Conservation (phyloP, 2,888 invertebrate genomes). For the Luperina nickerlii region DNA sequence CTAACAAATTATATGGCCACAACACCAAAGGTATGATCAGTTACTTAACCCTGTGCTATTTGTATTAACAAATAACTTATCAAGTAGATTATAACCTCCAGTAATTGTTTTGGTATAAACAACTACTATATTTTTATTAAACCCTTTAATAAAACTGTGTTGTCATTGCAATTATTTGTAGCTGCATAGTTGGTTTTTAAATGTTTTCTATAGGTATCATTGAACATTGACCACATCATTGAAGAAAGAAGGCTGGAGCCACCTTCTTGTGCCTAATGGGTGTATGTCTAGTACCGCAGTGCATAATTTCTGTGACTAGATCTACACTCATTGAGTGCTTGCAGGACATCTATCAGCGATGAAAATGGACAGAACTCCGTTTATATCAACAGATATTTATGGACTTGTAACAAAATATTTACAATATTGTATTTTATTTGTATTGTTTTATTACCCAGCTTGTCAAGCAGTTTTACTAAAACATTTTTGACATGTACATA, state of each 20-base stretch:
- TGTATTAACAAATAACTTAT: neutral
- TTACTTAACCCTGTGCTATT: neutral
- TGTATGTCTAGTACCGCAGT: constrained; percentile 93
- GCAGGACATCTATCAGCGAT: constrained; percentile 62
- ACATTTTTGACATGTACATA: neutral
- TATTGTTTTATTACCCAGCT: neutral
- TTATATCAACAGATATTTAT: neutral
- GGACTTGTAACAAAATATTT: neutral
- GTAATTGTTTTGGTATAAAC: no score
- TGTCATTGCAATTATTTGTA: neutral
- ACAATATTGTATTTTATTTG: neutral
- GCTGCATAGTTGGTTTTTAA: neutral
- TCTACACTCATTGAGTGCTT: constrained; percentile 96
- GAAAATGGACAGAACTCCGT: neutral
- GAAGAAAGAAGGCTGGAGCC: constrained; percentile 45
- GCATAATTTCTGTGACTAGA: constrained; percentile 93
- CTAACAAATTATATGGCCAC: constrained; percentile 85
- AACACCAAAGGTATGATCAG: constrained; percentile 80
- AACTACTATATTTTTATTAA: neutral
- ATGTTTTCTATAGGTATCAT: constrained; percentile 7
- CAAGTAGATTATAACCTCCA: constrained; percentile 36
- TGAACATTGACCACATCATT: neutral
- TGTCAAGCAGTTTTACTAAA: neutral
- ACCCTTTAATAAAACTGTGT: neutral
- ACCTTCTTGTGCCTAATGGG: constrained; percentile 89